Evolutionary conservation across 2,888 invertebrate genomes (phyloP), one percentile per base, ranked within the genome.

Genomic region (Philereme transversata): DNA sequence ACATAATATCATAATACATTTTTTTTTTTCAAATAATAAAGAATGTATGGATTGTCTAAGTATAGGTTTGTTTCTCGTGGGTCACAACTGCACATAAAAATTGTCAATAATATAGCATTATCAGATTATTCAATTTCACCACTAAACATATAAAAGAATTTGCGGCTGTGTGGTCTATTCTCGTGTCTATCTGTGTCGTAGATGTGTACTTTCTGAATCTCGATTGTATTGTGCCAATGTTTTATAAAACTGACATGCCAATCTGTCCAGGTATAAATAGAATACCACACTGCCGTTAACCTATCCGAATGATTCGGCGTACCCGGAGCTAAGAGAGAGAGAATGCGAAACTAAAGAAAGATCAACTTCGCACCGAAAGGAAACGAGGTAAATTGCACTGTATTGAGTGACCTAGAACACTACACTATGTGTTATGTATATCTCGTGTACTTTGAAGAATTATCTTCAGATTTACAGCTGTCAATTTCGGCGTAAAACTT

Each of bases 231-330:
- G 79, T 86, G 83, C 73, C 83, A 79, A 87, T 87, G 82, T 86
- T 75, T 85, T 83, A 73, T 82, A 81, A 22, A 22, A 81, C 75
- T 81, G 78, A 77, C 80, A 83, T 88, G 87, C 84, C 85, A 86
- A 87, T 90, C 79, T 91, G 90, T 91, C 84, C 91, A 91, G 91
- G 91, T 90, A 74, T 74, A 81, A 84, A 72, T 84, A 87, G 76
- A 85, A 84, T 81, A 85, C 89, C 90, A 90, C 90, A 91, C 90
- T 85, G 90, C 89, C 88, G 86, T 83, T 81, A 83, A 82, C 81
- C 59, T 63, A 63, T 53, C 63, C 79, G 83, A 83, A 83, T 79
- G 81, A 81, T 79, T 77, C 81, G 79, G 75, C 78, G 78, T 75
- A 79, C 82, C 76, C 79, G 87, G 86, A 83, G 88, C 84, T 84